Percentiles rank a stretch among this genome's conserved stretches.
Evolutionary conservation across 2,113 vertebrate species (phyloP).

Genomic region (Rostratula benghalensis): DNA sequence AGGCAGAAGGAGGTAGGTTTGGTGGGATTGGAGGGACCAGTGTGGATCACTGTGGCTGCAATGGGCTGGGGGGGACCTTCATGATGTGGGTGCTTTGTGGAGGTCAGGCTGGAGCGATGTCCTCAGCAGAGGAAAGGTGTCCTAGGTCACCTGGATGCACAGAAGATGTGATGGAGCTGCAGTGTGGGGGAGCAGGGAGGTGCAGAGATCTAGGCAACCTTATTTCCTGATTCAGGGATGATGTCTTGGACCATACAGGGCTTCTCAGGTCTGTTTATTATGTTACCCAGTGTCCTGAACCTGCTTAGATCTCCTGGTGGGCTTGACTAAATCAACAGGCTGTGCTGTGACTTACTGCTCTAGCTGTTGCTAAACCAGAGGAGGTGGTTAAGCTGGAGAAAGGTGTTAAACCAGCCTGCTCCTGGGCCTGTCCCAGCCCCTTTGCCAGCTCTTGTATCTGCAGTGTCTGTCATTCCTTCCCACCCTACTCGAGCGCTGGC

Average conservation of each 20-base stretch:
- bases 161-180: neutral
- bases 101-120: neutral
- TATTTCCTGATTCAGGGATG: neutral
- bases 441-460: neutral
- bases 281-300: neutral
- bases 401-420: neutral
- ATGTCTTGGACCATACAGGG: neutral
- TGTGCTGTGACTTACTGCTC: neutral
- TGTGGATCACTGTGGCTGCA: rapidly evolving
- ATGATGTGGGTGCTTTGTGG: too few species aligned
- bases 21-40: rapidly evolving
- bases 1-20: neutral
- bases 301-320: neutral
- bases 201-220: neutral
- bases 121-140: neutral
- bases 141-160: neutral
- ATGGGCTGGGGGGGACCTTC: neutral
- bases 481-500: rapidly evolving
- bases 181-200: rapidly evolving
- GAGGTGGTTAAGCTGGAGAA: neutral
- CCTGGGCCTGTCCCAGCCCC: neutral
- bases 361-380: neutral
- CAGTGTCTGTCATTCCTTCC: neutral
- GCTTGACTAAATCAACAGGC: neutral
- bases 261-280: neutral